Evolutionary conservation across 2,888 invertebrate genomes (phyloP).

Genomic region (Leptopilina myrica): DNA sequence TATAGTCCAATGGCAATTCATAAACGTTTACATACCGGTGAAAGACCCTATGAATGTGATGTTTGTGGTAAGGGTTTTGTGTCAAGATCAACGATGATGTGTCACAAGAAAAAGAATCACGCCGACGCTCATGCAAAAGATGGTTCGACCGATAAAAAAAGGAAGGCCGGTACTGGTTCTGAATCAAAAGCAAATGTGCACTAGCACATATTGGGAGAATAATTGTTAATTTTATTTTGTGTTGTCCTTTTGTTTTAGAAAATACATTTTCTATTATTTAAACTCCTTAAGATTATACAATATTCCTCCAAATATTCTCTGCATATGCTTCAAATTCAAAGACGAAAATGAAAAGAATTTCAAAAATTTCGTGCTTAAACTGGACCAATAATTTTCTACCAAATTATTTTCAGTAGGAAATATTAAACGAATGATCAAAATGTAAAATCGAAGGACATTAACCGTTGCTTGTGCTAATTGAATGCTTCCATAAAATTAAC

Average conservation of each 20-base stretch:
- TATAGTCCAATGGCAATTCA: constrained; percentile 83
- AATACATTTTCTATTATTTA: neutral
- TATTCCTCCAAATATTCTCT: neutral
- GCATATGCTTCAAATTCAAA: neutral
- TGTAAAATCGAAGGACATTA: constrained; percentile 8
- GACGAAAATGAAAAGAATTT: neutral
- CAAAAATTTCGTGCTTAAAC: neutral
- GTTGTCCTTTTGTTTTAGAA: neutral
- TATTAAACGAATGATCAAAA: constrained; percentile 6
- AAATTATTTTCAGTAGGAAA: neutral
- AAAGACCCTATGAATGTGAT: constrained; percentile 81
- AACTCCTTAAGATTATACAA: too few relatives aligned
- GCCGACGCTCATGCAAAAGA: constrained; percentile 57
- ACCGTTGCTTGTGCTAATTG: constrained; percentile 18
- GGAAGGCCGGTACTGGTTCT: neutral
- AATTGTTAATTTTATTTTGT: constrained; percentile 9
- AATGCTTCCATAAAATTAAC: constrained; percentile 16
- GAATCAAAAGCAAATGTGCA: constrained; percentile 49
- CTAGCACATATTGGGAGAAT: constrained; percentile 29
- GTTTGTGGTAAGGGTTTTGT: constrained; percentile 80
- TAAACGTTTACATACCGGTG: constrained; percentile 81
- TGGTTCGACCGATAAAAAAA: constrained; percentile 49
- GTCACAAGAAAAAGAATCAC: constrained; percentile 79
- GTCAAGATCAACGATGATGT: constrained; percentile 80
- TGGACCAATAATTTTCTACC: constrained; percentile 15